Conservation (phyloP, 2,113 vertebrate species). For the Varanus salvator region DNA sequence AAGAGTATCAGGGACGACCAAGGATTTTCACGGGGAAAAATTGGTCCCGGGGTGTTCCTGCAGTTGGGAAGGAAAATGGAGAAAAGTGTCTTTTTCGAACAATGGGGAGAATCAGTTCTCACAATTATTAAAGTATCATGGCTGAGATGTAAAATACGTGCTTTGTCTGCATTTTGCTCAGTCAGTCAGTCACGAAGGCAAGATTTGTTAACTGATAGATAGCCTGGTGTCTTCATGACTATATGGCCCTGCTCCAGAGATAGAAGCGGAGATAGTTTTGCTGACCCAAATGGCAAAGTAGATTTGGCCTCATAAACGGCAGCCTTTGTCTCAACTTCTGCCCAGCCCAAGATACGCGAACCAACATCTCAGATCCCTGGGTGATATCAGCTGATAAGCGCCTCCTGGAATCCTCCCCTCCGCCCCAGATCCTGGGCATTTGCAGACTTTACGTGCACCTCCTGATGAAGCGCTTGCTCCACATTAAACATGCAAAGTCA, state of each 20-base stretch:
- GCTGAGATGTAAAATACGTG: too few relatives aligned
- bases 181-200: too few relatives aligned
- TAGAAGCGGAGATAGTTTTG: neutral
- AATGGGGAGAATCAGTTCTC: too few relatives aligned
- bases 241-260: neutral
- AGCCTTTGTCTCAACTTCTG: too few relatives aligned
- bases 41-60: neutral
- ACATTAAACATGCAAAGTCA: neutral
- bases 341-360: neutral
- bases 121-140: too few relatives aligned
- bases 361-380: neutral
- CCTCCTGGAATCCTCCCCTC: neutral
- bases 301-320: neutral
- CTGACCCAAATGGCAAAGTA: neutral
- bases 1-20: neutral
- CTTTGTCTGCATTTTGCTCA: too few relatives aligned
- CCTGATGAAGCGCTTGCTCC: neutral
- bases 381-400: neutral
- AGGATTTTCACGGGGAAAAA: too few relatives aligned
- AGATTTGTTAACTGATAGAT: neutral
- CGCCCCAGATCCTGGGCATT: neutral
- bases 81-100: neutral
- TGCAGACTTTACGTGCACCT: neutral
- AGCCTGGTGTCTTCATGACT: too few relatives aligned
- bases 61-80: neutral